Evolutionary conservation across 2,113 vertebrate genomes (phyloP).

Genomic region (Lutjanus erythropterus): DNA sequence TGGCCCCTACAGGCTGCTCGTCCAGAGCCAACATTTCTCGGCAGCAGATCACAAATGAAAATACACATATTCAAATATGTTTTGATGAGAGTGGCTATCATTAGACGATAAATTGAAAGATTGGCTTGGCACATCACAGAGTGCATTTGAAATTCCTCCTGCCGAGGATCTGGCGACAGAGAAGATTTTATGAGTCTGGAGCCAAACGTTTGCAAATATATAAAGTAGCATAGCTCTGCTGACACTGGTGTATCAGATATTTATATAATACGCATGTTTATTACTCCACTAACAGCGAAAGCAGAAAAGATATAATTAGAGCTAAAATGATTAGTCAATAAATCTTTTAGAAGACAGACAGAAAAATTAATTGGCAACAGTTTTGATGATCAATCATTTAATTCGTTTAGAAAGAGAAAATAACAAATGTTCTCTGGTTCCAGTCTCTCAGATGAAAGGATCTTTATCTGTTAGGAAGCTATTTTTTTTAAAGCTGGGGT

Average conservation of each 20-base stretch:
- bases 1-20: slow-evolving; percentile 47
- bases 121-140: slow-evolving; percentile 54
- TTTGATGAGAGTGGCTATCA: slow-evolving; percentile 69
- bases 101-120: slow-evolving; percentile 72
- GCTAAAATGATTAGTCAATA: not conserved
- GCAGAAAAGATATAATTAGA: slow-evolving; percentile 1
- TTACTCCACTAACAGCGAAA: slow-evolving; percentile 1
- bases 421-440: not conserved
- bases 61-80: slow-evolving; percentile 70
- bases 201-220: slow-evolving; percentile 48
- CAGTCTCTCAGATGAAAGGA: not conserved
- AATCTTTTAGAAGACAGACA: not conserved
- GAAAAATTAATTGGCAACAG: not conserved
- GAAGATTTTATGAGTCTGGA: slow-evolving; percentile 25
- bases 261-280: not conserved
- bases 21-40: slow-evolving; percentile 58
- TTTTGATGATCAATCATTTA: not conserved
- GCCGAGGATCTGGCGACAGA: slow-evolving; percentile 46
- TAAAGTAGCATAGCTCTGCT: slow-evolving; percentile 19
- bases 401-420: not conserved
- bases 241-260: slow-evolving; percentile 12
- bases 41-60: slow-evolving; percentile 61
- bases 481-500: too few species aligned
- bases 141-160: slow-evolving; percentile 54
- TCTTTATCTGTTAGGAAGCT: not conserved